Evolutionary conservation across 1,140 invertebrate species (phyloP), one percentile per base, ranked within the genome.

Genomic region (Anastrepha ludens): DNA sequence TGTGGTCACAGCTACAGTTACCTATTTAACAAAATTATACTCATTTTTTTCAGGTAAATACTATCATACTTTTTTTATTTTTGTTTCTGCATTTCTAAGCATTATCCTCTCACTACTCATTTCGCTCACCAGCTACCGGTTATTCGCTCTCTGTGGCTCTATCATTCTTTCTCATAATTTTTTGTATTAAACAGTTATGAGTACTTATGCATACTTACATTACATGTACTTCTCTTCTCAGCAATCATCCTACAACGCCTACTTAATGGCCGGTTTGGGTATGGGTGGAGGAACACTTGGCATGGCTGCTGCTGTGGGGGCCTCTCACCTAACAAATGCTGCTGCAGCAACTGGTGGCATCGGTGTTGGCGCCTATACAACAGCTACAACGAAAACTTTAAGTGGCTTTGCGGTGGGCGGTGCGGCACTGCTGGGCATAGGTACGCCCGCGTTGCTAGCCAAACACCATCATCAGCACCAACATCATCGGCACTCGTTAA

Each of bases 401-500:
- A 89, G 90, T 70, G 90, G 91, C 1, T 87, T 67, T 20, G 90
- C 50, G 89, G 89, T 87, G 89, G 88, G 88, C 58, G 88, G 88
- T 20, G 87, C 87, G 41, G 90, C 90, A 0, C 85, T 92, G 88
- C 78, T 92, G 20, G 91, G 90, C 13, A 13, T 92, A 41, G 65
- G 87, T 39, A 87, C 86, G 60, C 89, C 89, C 64, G 90, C 88
- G 50, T 64, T 89, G 70, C 55, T 89, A 15, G 59, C 87, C 44
- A 91, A 91, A 85, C 90, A 91, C 87, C 90, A 89, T 41, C 88
- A 90, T 17, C 50, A 55, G 15, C 90, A 88, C 15, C 90, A 92
- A 39, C 91, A 92, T 81, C 92, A 93, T 88, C 90, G 92, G 13
- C 92, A 93, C 81, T 93, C 92, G 87, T 87, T 92, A 87, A 92